Base-by-base conservation (phyloP, 1,140 invertebrate species). In the Holcopasites calliopsidis region DNA sequence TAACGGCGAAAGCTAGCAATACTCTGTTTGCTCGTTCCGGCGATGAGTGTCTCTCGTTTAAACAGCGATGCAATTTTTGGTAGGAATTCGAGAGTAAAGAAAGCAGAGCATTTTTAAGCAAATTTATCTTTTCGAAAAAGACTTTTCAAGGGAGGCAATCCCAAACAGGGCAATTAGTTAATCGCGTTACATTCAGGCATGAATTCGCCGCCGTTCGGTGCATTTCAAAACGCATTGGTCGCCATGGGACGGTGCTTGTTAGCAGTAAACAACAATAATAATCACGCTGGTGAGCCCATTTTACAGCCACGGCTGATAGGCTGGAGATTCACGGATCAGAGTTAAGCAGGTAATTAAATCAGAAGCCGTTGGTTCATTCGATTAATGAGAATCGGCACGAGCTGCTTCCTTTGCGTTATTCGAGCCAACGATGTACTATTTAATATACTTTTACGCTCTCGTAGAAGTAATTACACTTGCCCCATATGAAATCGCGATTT, bases 181-280 rank as follows among this genome's bases (percentile, higher is more conserved):
- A 82, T 82, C 70, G 60, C 58, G 40, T 65, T 83, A 76, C 73
- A 62, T 44, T 21, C 38, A 2, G 58, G 38, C 50, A 57, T 68
- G 50, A 77, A 74, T 49, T 78, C 57, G 31, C 76, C n/a, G 26
- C 35, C 11, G 28, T 28, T 18, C 42, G 49, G 7, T 13, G 69
- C 58, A 16, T 65, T 77, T 57, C 33, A 42, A 57, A 58, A 54
- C 60, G 57, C n/a, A n/a, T n/a, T n/a, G 44, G 28, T 50, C 33
- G 57, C 21, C 49, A 55, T 69, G 65, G n/a, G 80, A 82, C 77
- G 55, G 76, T 71, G 80, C 81, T 87, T 86, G 86, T 86, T 84
- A 87, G 80, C 78, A 79, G 77, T 86, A 86, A 88, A 85, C 68
- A 88, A 86, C 78, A 88, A 84, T 87, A 87, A 87, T 88, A 88